Conservation (phyloP, 2,113 vertebrate species). For the Trematomus loennbergii region DNA sequence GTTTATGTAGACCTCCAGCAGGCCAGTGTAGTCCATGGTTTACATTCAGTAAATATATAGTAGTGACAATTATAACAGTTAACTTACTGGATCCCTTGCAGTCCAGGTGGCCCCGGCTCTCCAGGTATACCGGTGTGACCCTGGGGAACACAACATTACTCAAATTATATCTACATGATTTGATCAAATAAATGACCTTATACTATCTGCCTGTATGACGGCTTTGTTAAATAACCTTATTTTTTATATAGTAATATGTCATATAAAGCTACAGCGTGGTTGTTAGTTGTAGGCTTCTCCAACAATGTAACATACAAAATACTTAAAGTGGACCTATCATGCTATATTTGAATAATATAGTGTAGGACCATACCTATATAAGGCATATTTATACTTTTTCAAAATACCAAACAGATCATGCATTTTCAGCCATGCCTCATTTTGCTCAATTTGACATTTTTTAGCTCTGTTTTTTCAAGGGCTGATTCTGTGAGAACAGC, state of each 20-base stretch:
- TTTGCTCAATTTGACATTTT: too few relatives aligned
- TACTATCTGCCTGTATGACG: background rate
- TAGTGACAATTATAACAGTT: background rate
- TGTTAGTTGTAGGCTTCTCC: background rate
- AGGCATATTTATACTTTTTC: too few relatives aligned
- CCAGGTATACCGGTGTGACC: slow-evolving; percentile 93
- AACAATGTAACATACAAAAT: slow-evolving; percentile 23
- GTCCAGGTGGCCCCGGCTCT: slow-evolving; percentile 85
- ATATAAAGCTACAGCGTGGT: too few relatives aligned
- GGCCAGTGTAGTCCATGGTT: background rate
- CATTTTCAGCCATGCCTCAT: too few relatives aligned
- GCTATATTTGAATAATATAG: too few relatives aligned
- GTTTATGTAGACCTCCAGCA: background rate
- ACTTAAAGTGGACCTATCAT: too few relatives aligned
- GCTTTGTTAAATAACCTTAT: background rate
- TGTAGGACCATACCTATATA: too few relatives aligned
- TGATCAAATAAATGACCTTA: background rate
- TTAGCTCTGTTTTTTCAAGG: too few relatives aligned
- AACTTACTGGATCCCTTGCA: slow-evolving; percentile 91
- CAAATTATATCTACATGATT: slow-evolving; percentile 19
- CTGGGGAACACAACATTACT: slow-evolving; percentile 74
- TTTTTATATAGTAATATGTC: too few relatives aligned
- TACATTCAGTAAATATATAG: background rate
- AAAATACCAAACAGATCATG: too few relatives aligned
- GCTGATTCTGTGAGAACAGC: too few relatives aligned